These are phyloP conservation scores for Nipponia nippon DNA, from an alignment of 2,113 vertebrate species.

Conservation along the genomic window DNA sequence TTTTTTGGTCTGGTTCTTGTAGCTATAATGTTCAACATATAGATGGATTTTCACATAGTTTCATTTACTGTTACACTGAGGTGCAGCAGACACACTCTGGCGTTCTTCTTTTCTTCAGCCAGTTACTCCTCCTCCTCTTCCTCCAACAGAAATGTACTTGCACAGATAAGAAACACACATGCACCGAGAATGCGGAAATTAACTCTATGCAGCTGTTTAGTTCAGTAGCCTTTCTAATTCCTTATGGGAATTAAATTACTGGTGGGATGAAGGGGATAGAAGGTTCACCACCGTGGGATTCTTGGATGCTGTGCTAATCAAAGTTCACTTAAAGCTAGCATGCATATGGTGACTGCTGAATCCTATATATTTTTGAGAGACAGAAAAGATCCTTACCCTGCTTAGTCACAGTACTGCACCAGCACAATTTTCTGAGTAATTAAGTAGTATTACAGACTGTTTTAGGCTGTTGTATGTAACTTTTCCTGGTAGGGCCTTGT, in stretches of 20 bases:
- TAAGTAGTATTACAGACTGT: not conserved
- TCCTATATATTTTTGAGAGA: not conserved
- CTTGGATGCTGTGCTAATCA: not conserved
- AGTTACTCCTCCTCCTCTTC: not conserved
- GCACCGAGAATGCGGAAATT: not conserved
- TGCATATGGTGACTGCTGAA: not conserved
- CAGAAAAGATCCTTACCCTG: not conserved
- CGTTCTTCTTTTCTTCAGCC: not conserved
- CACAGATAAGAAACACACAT: not conserved
- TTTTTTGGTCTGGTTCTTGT: not conserved
- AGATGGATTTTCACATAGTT: not conserved
- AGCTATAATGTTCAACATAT: not conserved
- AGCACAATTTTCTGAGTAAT: not conserved
- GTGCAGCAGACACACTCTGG: not conserved
- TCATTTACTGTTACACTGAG: not conserved
- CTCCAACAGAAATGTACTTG: not conserved
- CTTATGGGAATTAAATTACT: constrained; percentile 3
- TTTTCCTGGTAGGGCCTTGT: constrained; percentile 23
- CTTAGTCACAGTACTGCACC: not conserved
- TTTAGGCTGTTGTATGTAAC: not conserved
- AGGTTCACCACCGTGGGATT: not conserved
- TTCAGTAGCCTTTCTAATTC: constrained; percentile 23
- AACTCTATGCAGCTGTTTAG: not conserved
- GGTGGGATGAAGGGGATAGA: not conserved
- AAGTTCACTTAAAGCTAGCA: not conserved